Evolutionary conservation across 2,797 vertebrate species (phyloP).

Genomic region (Microctenopoma lineatum): DNA sequence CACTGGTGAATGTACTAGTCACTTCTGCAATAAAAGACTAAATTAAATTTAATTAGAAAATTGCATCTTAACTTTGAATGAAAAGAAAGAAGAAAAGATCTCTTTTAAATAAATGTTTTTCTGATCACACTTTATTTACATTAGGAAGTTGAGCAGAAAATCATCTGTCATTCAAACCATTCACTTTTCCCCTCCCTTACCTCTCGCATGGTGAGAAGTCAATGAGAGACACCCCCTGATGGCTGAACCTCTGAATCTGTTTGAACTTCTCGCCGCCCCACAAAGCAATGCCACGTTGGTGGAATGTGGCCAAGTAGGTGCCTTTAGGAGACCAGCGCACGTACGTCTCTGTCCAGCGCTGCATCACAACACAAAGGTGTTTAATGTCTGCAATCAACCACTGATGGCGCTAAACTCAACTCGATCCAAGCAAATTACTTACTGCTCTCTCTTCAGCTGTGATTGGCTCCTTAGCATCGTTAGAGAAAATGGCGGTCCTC

Average conservation of each 20-base stretch:
- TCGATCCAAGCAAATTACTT: slow-evolving; percentile 52
- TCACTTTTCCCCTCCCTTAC: slow-evolving; percentile 72
- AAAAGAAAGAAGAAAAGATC: too few relatives aligned
- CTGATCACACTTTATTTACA: too few relatives aligned
- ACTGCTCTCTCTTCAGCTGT: slow-evolving; percentile 95
- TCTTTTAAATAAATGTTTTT: too few relatives aligned
- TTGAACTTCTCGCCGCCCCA: slow-evolving; percentile 99
- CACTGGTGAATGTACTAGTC: neutral
- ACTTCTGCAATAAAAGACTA: neutral
- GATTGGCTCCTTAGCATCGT: slow-evolving; percentile 95
- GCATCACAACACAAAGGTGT: slow-evolving; percentile 29
- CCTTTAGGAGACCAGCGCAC: slow-evolving; percentile 98
- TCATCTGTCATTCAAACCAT: neutral
- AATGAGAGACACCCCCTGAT: slow-evolving; percentile 97
- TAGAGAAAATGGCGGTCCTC: slow-evolving; percentile 93
- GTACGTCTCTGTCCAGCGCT: slow-evolving; percentile 99
- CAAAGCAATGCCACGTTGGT: slow-evolving; percentile 95
- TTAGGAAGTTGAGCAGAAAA: neutral
- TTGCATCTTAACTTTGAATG: neutral
- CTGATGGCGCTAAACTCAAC: neutral
- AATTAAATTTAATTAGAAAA: neutral
- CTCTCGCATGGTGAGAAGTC: slow-evolving; percentile 99
- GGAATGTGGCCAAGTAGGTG: slow-evolving; percentile 96
- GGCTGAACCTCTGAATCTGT: slow-evolving; percentile 98
- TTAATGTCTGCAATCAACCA: neutral